A percentile compares a stretch with the other conserved stretches of the same genome.
Conservation (phyloP, 2,113 vertebrate species). For the Tor tambroides region DNA sequence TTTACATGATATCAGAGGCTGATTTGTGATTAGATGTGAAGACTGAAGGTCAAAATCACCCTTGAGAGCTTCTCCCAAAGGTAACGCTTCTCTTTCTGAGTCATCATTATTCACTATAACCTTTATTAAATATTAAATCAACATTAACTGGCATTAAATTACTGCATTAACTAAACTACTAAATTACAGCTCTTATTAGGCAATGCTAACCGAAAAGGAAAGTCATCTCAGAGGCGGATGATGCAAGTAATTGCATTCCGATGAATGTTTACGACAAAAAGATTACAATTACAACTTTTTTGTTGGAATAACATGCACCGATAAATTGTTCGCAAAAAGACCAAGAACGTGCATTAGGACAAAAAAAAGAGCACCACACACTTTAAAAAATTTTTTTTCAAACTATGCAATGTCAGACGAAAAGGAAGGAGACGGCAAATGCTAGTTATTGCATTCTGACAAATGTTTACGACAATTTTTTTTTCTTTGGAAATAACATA, state of each 20-base stretch:
- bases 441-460: neutral
- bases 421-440: too few relatives aligned
- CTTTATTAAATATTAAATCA: conserved; percentile 3
- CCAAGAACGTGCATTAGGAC: neutral
- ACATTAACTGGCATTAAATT: neutral
- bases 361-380: neutral
- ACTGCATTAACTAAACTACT: neutral
- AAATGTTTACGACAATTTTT: neutral
- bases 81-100: neutral
- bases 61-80: neutral
- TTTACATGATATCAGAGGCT: conserved; percentile 55
- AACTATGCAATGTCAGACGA: too few relatives aligned
- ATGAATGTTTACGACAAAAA: neutral
- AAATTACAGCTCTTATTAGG: neutral
- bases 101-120: neutral
- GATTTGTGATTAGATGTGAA: conserved; percentile 10
- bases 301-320: too few relatives aligned
- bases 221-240: neutral
- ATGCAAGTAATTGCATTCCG: neutral
- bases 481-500: neutral
- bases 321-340: neutral
- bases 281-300: neutral
- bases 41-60: neutral
- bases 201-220: neutral
- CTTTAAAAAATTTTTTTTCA: too few relatives aligned